Evolutionary conservation across 2,797 vertebrate genomes (phyloP).

Genomic region (Gobio occitaniae): DNA sequence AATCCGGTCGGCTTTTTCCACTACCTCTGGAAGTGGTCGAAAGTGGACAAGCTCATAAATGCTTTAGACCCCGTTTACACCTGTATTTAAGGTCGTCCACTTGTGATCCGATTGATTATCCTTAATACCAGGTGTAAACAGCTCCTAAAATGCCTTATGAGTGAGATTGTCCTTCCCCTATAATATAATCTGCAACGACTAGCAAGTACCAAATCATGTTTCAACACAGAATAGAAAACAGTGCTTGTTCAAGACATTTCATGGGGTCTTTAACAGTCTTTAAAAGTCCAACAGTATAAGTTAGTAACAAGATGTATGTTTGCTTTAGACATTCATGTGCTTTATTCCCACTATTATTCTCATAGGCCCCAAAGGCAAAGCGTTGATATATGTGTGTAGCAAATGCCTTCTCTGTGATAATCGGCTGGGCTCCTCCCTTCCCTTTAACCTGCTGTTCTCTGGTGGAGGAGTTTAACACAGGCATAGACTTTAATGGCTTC

Average conservation of each 20-base stretch:
- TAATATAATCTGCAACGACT: not conserved
- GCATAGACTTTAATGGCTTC: conserved; percentile 88
- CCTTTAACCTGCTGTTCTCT: conserved; percentile 76
- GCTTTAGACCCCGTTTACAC: no score
- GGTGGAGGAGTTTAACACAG: conserved; percentile 77
- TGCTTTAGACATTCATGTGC: not conserved
- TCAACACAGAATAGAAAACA: not conserved
- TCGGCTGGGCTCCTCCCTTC: conserved; percentile 60
- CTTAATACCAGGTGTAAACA: no score
- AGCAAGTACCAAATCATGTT: not conserved
- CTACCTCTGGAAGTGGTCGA: no score
- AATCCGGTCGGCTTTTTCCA: no score
- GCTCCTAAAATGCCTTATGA: not conserved
- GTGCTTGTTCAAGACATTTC: not conserved
- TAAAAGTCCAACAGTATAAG: not conserved
- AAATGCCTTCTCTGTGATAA: conserved; percentile 16
- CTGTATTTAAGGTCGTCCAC: no score
- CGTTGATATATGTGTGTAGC: not conserved
- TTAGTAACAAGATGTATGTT: not conserved
- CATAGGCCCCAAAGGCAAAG: conserved; percentile 12
- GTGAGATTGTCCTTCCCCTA: not conserved
- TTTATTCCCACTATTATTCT: not conserved
- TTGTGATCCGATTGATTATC: no score
- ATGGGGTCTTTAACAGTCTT: not conserved
- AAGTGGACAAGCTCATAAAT: no score